Evolutionary conservation across 2,797 vertebrate genomes (phyloP).

Genomic region (Pipistrellus pipistrellus): DNA sequence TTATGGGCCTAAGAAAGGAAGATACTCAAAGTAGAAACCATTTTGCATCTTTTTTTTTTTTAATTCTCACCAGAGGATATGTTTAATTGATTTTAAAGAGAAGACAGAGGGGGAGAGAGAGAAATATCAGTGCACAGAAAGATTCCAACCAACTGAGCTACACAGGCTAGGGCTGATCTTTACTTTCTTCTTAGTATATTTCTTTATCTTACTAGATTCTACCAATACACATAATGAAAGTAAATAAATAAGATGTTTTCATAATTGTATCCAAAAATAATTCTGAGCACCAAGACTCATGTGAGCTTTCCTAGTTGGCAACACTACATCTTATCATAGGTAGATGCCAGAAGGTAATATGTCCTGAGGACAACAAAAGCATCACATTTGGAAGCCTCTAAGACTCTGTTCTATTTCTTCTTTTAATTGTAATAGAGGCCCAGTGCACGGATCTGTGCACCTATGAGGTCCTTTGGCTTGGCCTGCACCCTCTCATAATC

Average conservation of each 20-base stretch:
- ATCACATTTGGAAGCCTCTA: background rate
- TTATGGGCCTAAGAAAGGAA: background rate
- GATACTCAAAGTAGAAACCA: background rate
- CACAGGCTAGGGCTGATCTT: background rate
- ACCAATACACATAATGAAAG: background rate
- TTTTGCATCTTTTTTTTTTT: background rate
- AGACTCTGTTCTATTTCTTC: background rate
- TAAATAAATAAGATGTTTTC: background rate
- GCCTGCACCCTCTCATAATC: too few relatives aligned
- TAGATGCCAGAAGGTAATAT: background rate
- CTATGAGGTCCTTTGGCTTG: too few relatives aligned
- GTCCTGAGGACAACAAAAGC: background rate
- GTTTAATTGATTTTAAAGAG: background rate
- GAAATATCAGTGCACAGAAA: background rate
- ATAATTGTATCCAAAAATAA: background rate
- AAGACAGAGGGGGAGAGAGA: background rate
- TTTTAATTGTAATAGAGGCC: background rate
- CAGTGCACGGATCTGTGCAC: too few relatives aligned
- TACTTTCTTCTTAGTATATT: conserved; percentile 38
- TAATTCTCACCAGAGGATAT: background rate
- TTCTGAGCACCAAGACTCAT: background rate
- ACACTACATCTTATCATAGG: background rate
- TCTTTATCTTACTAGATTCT: conserved; percentile 2
- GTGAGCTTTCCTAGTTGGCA: background rate
- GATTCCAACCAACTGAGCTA: background rate